These are phyloP conservation scores for Euthynnus affinis DNA, from an alignment of 2,797 vertebrate genomes.

Conservation along the genomic window DNA sequence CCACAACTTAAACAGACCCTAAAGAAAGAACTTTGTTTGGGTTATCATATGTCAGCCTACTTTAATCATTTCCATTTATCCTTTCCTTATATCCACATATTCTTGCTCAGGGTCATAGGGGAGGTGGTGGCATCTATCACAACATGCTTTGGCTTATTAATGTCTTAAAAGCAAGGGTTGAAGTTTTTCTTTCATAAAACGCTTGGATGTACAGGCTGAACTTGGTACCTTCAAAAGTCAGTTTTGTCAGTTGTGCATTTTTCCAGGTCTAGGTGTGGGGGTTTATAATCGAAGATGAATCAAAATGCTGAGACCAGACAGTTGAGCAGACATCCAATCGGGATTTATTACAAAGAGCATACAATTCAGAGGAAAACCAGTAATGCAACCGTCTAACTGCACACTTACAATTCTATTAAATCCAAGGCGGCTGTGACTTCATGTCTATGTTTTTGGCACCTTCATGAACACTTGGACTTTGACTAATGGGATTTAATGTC, in stretches of 20 bases:
- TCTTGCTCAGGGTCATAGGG: background rate
- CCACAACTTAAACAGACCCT: conserved; percentile 38
- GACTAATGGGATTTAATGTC: no score
- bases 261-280: no score
- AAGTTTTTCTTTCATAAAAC: background rate
- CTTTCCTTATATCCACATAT: conserved; percentile 4
- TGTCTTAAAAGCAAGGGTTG: background rate
- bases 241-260: conserved; percentile 41
- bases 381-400: no score
- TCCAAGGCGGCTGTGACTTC: no score
- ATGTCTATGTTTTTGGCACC: no score
- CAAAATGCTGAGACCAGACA: no score
- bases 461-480: no score
- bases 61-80: conserved; percentile 34
- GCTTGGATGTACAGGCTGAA: background rate
- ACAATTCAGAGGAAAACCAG: no score
- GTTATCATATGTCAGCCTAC: conserved; percentile 16
- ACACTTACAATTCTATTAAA: no score
- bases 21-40: background rate
- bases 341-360: no score
- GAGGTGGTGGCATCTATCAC: background rate
- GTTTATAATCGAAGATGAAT: no score
- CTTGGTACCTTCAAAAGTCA: background rate
- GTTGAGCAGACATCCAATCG: no score
- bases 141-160: background rate